Conservation (phyloP, 2,113 vertebrate genomes). For the Varanus komodoensis region DNA sequence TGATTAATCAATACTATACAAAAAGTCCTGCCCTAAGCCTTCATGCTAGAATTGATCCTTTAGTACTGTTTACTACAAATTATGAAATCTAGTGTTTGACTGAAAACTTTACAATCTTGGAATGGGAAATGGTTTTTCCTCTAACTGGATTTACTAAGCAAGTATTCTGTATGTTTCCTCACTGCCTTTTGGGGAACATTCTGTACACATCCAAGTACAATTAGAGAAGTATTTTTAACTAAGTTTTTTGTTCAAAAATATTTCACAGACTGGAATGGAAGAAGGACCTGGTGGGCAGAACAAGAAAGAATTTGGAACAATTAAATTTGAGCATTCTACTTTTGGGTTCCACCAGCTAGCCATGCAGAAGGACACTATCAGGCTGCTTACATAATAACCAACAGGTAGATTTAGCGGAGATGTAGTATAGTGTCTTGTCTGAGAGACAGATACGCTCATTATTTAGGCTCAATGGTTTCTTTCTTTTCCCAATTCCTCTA, state of each 20-base stretch:
- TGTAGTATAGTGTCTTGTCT: too few relatives aligned
- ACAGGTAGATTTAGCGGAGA: not conserved
- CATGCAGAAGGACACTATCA: not conserved
- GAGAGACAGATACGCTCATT: not conserved
- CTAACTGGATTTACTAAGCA: not conserved
- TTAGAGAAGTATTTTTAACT: not conserved
- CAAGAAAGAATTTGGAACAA: not conserved
- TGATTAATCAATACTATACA: not conserved
- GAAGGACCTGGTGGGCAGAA: not conserved
- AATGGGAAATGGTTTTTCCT: not conserved
- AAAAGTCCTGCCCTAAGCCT: not conserved
- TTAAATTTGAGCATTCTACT: not conserved
- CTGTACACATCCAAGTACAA: not conserved
- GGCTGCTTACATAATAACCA: not conserved
- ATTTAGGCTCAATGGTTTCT: not conserved
- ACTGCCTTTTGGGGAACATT: not conserved
- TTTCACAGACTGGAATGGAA: not conserved
- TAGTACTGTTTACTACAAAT: not conserved
- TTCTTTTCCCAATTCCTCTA: not conserved
- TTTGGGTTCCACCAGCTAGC: not conserved
- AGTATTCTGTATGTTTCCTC: not conserved
- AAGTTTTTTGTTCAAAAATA: not conserved
- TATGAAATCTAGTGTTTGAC: not conserved
- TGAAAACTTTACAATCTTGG: not conserved
- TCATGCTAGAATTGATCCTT: not conserved